A percentile compares a stretch with the other conserved stretches of the same genome.
Conservation (phyloP, 2,113 vertebrate species). For the Poecilia latipinna region DNA sequence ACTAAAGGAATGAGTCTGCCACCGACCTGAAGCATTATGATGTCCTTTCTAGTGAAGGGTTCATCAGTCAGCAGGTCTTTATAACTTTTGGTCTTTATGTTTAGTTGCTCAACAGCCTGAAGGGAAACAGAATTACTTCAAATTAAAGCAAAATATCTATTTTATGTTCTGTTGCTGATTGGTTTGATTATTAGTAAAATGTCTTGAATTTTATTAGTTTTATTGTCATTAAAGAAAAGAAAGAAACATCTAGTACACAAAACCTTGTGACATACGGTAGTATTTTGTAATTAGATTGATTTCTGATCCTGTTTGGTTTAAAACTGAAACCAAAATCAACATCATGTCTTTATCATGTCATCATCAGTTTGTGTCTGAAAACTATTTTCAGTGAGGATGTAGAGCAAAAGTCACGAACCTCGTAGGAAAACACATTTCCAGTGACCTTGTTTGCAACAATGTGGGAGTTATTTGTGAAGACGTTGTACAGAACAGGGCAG, state of each 20-base stretch:
- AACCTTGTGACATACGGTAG: not conserved
- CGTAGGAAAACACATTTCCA: slow-evolving; percentile 92
- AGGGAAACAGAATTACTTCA: slow-evolving; percentile 3
- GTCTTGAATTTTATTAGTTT: not conserved
- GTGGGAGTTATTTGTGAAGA: slow-evolving; percentile 97
- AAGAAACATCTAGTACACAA: not conserved
- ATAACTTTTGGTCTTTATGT: slow-evolving; percentile 94
- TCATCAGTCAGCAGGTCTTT: slow-evolving; percentile 94
- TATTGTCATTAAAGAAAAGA: not conserved
- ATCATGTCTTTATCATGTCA: not conserved
- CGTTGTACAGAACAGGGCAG: slow-evolving; percentile 93
- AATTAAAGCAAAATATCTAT: not conserved
- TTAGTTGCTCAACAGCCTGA: slow-evolving; percentile 89
- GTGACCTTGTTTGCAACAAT: slow-evolving; percentile 92
- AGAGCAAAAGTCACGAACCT: slow-evolving; percentile 80
- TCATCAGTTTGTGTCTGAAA: not conserved
- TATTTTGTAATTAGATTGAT: not conserved
- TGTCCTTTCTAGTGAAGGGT: slow-evolving; percentile 90
- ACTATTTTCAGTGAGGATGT: not conserved
- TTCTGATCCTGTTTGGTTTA: not conserved
- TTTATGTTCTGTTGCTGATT: not conserved
- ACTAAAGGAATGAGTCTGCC: not conserved
- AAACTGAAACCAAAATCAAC: slow-evolving; percentile 13
- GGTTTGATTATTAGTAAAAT: not conserved
- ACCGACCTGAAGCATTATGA: slow-evolving; percentile 90